Evolutionary conservation across 2,797 vertebrate genomes (phyloP).

Genomic region (Odontamblyopus lacepedii): DNA sequence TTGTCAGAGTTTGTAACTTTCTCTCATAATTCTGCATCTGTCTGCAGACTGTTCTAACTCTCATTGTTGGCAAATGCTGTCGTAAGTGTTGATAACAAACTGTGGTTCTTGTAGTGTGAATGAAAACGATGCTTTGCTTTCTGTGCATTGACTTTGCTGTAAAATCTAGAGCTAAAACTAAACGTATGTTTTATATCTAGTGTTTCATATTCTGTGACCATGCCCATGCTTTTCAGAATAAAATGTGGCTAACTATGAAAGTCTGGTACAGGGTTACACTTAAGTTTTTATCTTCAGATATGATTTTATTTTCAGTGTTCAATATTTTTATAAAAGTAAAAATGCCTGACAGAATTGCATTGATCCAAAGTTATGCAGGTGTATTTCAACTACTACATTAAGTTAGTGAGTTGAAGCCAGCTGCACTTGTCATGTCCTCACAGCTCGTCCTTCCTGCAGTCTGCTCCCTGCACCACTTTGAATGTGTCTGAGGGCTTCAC

Average conservation of each 20-base stretch:
- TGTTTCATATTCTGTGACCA: slow-evolving; percentile 63
- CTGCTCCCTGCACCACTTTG: slow-evolving; percentile 58
- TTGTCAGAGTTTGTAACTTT: slow-evolving; percentile 44
- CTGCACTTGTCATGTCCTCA: slow-evolving; percentile 41
- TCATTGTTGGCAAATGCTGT: slow-evolving; percentile 39
- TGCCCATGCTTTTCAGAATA: slow-evolving; percentile 62
- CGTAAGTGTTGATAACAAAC: slow-evolving; percentile 48
- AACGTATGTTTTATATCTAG: slow-evolving; percentile 38
- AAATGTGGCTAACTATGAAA: slow-evolving; percentile 51
- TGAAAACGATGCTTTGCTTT: slow-evolving; percentile 43
- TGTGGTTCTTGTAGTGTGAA: slow-evolving; percentile 40
- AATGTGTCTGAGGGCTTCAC: slow-evolving; percentile 74
- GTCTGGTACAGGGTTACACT: background rate
- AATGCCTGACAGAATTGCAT: background rate
- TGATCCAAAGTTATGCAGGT: background rate
- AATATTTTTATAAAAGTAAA: slow-evolving; percentile 1
- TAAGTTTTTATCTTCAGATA: background rate
- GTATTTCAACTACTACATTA: background rate
- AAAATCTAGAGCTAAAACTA: slow-evolving; percentile 39
- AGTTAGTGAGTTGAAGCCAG: background rate
- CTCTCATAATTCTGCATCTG: slow-evolving; percentile 30
- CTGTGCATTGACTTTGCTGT: slow-evolving; percentile 32
- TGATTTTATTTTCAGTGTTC: background rate
- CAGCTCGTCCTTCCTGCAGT: slow-evolving; percentile 78
- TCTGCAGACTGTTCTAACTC: slow-evolving; percentile 42